Evolutionary conservation across 1,140 invertebrate species (phyloP).

Genomic region (Ceratitis capitata): DNA sequence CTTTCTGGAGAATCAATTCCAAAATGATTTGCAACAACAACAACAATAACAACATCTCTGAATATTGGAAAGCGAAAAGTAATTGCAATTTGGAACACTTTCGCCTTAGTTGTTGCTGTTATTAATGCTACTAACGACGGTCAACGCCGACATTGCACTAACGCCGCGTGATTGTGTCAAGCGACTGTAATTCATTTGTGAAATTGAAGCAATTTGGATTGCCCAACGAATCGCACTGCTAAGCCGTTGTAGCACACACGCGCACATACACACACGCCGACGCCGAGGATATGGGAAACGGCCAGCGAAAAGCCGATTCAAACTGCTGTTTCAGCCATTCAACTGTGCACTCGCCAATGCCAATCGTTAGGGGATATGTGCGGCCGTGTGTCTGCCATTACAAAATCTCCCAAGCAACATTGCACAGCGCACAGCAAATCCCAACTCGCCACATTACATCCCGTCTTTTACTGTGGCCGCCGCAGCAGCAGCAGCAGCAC

Average conservation of each 20-base stretch:
- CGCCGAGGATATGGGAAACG: no score
- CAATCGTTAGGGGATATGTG: neutral
- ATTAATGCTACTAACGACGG: no score
- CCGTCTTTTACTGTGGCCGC: neutral
- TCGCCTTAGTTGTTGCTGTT: neutral
- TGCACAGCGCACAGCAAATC: neutral
- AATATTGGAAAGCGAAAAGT: neutral
- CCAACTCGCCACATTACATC: neutral
- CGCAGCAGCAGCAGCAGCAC: no score
- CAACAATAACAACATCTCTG: neutral
- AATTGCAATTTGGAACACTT: neutral
- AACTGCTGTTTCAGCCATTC: neutral
- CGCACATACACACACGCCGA: neutral
- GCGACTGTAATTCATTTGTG: slow-evolving; percentile 20
- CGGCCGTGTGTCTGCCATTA: neutral
- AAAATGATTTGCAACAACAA: neutral
- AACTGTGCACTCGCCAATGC: neutral
- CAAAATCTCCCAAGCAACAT: neutral
- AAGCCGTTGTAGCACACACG: neutral
- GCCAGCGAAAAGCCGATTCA: neutral
- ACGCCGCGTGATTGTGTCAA: slow-evolving; percentile 17
- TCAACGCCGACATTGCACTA: neutral
- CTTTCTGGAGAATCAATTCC: neutral
- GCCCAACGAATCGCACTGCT: neutral
- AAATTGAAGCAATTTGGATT: slow-evolving; percentile 9